Base-by-base conservation (phyloP, 2,113 vertebrate species). In the Pogona vitticeps region DNA sequence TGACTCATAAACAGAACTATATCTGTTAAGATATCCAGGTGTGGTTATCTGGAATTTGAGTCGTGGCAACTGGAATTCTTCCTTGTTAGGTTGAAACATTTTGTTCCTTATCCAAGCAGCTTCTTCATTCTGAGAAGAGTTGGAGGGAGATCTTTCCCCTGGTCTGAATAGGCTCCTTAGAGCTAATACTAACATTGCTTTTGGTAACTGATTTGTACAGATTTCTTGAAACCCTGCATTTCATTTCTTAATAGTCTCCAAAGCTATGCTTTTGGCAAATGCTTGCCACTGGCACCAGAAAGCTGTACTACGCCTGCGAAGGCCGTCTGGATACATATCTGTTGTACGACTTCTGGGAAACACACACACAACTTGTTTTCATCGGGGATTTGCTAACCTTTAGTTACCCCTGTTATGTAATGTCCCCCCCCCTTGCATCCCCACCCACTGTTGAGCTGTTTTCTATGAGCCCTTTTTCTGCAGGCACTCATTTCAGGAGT, bases 391-490 rank as follows among this genome's bases (percentile, higher is more conserved):
- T 88, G 90, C 86, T 94, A 93, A 94, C 92, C 90, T 94, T 92
- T 92, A 91, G 88, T 95, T 94, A 93, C 84, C 91, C 90, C 88
- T 78, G 3, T 95, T 96, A 94, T 82, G 78, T 94, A 96, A 96
- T 82, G 91, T 88, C 94, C 95, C 92, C 91, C 83, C 14, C 2
- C 67, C 90, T 91, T 95, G 94, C 36, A 14, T 18, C 42, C 3
- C 23, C 21, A 1, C 38, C 23, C 1, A 95, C 94, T 95, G 75
- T 90, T 10, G 95, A 94, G 92, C 93, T 94, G 83, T 93, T 92
- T 93, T 92, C 93, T 94, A 91, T 95, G 95, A 94, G 94, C 94
- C 94, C 95, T 87, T 96, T 96, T 84, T 89, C 91, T 87, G 92
- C 88, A 88, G 88, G 93, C 93, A 88, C 86, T 94, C 91, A 93